Evolutionary conservation across 2,888 invertebrate genomes (phyloP).

Genomic region (Coenonympha glycerion): DNA sequence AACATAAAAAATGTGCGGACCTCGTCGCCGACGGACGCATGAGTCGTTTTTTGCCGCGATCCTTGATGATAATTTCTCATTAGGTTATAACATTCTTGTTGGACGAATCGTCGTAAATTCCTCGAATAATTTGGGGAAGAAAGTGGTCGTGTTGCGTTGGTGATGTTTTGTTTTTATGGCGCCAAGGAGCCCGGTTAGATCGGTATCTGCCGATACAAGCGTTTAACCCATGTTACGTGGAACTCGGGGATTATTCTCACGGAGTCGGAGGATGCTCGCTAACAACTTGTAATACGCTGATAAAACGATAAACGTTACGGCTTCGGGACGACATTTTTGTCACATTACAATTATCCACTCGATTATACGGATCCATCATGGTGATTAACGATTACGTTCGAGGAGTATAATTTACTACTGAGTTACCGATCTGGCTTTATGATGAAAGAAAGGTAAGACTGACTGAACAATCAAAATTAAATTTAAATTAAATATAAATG

Average conservation of each 20-base stretch:
- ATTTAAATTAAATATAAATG: too few species aligned
- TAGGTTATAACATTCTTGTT: slow-evolving; percentile 74
- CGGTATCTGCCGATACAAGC: slow-evolving; percentile 72
- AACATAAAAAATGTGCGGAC: slow-evolving; percentile 58
- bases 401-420: not conserved
- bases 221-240: slow-evolving; percentile 74
- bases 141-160: slow-evolving; percentile 69
- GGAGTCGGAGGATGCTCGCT: slow-evolving; percentile 50
- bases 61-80: slow-evolving; percentile 75
- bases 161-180: slow-evolving; percentile 76
- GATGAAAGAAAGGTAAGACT: not conserved
- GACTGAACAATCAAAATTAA: not conserved
- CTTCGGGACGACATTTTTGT: slow-evolving; percentile 15
- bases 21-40: slow-evolving; percentile 46
- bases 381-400: slow-evolving; percentile 1
- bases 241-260: slow-evolving; percentile 69
- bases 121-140: slow-evolving; percentile 74
- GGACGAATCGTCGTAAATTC: slow-evolving; percentile 72
- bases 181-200: slow-evolving; percentile 73
- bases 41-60: slow-evolving; percentile 67
- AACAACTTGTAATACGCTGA: slow-evolving; percentile 64
- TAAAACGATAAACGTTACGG: slow-evolving; percentile 39
- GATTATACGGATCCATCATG: slow-evolving; percentile 3
- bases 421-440: not conserved
- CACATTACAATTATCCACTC: slow-evolving; percentile 11